These are phyloP conservation scores for Pachypsylla venusta DNA, from an alignment of 1,140 invertebrate genomes.

Conservation along the genomic window DNA sequence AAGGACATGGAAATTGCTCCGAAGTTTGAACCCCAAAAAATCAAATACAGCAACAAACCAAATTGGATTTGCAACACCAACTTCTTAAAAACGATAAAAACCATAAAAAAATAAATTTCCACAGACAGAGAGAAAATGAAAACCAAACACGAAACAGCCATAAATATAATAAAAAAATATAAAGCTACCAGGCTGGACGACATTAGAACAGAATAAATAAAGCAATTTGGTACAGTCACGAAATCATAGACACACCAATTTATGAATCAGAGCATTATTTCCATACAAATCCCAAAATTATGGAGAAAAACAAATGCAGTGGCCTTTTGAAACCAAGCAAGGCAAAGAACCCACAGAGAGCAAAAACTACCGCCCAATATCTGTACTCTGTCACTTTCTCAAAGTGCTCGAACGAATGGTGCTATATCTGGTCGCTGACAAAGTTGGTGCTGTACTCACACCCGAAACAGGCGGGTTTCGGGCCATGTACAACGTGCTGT, in stretches of 20 bases:
- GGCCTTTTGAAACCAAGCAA: constrained; percentile 14
- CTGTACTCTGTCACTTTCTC: constrained; percentile 16
- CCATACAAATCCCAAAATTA: neutral
- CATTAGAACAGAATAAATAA: neutral
- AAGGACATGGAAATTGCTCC: neutral
- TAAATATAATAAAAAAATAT: neutral
- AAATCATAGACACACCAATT: neutral
- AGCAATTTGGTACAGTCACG: neutral
- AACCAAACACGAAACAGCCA: neutral
- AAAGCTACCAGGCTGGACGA: neutral
- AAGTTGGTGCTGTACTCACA: no score
- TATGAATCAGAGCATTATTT: neutral
- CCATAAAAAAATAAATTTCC: neutral
- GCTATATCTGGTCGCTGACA: constrained; percentile 8
- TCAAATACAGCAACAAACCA: neutral
- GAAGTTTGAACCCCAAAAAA: neutral
- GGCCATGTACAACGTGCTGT: constrained; percentile 10
- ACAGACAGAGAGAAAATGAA: neutral
- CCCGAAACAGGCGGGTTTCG: constrained; percentile 16
- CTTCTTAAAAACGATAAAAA: neutral
- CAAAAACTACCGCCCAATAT: constrained; percentile 16
- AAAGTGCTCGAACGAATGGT: constrained; percentile 19
- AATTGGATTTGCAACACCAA: neutral
- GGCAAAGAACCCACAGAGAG: constrained; percentile 16
- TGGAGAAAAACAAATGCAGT: neutral